Evolutionary conservation across 2,888 invertebrate species (phyloP).

Genomic region (Nesidiocoris tenuis): DNA sequence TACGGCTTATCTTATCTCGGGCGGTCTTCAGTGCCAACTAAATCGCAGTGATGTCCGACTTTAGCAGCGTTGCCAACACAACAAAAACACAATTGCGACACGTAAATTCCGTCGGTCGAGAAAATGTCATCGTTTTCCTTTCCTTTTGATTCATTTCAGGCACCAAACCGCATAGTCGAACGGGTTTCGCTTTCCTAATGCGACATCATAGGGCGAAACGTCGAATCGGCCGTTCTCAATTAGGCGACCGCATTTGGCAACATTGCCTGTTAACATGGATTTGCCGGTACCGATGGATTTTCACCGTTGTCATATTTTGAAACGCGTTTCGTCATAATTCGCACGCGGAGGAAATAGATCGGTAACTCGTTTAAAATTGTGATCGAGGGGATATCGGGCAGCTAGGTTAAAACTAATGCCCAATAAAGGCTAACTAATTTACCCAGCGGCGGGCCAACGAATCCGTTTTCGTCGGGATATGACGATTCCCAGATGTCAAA

Average conservation of each 20-base stretch:
- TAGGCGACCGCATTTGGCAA: constrained; percentile 25
- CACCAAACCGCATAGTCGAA: background rate
- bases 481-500: constrained; percentile 26
- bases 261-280: background rate
- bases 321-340: constrained; percentile 1
- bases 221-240: constrained; percentile 2
- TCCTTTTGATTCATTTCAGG: background rate
- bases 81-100: too few relatives aligned
- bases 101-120: too few relatives aligned
- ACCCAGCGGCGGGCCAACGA: background rate
- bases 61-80: too few relatives aligned
- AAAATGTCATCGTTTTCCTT: too few relatives aligned
- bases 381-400: background rate
- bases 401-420: constrained; percentile 25
- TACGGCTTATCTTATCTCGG: too few relatives aligned
- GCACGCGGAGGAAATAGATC: background rate
- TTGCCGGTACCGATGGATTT: constrained; percentile 22
- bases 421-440: constrained; percentile 35
- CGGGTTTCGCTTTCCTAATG: background rate
- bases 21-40: too few relatives aligned
- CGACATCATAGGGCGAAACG: background rate
- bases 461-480: background rate
- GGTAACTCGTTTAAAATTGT: constrained; percentile 28
- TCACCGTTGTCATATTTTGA: background rate
- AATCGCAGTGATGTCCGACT: too few relatives aligned